phyloP scores from a whole-genome alignment of 2,113 vertebrate species.

The Dicerorhinus sumatrensis region DNA sequence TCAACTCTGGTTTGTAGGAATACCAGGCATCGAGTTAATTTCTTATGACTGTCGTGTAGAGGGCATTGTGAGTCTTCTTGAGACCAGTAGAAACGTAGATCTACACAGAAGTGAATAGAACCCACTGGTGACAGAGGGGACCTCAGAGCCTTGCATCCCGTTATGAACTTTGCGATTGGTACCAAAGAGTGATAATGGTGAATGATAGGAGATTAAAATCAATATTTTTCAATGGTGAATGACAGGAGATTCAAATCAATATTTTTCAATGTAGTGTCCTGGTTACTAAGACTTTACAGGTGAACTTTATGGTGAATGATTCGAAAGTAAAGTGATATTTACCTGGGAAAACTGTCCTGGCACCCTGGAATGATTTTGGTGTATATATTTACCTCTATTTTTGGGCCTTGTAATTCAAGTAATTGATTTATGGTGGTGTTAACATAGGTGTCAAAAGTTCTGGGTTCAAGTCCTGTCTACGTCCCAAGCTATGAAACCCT shows the following conservation, averaged over 20 bases:
- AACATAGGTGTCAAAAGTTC: not conserved
- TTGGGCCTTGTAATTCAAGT: not conserved
- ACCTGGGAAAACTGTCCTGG: not conserved
- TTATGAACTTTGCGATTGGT: not conserved
- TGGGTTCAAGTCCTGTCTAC: not conserved
- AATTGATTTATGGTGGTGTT: not conserved
- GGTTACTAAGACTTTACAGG: not conserved
- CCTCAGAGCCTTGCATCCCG: too few relatives aligned
- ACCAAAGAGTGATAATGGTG: not conserved
- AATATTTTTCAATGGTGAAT: accelerated
- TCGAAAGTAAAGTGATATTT: not conserved
- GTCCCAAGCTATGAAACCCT: not conserved
- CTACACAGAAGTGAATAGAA: not conserved
- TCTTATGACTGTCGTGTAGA: not conserved
- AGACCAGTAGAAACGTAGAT: not conserved
- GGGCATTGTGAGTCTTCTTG: not conserved
- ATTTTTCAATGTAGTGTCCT: not conserved
- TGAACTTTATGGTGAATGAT: not conserved
- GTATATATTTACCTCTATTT: not conserved
- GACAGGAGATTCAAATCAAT: not conserved
- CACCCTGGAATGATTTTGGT: not conserved
- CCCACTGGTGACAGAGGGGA: not conserved
- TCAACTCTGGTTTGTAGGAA: not conserved
- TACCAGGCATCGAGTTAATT: not conserved
- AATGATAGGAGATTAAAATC: not conserved